Evolutionary conservation across 1,140 invertebrate genomes (phyloP), one percentile per base, ranked within the genome.

Genomic region (Atta cephalotes): DNA sequence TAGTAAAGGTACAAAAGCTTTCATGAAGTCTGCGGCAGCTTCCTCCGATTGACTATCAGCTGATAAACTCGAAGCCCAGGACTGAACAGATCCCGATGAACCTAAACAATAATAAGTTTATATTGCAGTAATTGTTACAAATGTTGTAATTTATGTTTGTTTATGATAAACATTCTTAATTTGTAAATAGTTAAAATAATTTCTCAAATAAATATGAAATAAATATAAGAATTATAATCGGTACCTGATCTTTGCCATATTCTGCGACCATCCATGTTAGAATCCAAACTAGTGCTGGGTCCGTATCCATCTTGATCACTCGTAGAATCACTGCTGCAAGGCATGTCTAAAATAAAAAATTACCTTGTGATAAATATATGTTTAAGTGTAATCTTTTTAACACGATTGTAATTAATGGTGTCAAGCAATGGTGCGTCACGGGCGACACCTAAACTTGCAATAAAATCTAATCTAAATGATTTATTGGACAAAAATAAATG

Each of bases 51-150:
- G 96, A 89, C 97, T 97, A 77, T 97, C 97, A 56, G 96, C 95
- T 71, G 97, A 97, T 71, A 97, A 96, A 88, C 96, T 97, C 0
- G 97, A 97, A 58, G 96, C 96, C 97, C 97, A 97, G 0, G 97
- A 97, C 87, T 97, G 97, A 56, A 97, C 96, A 0, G 97, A 97
- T 45, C 96, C 96, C 74, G 97, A 96, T 3, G 97, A 97, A 71
- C 96, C 97, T 94, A 95, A 94, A 88, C n/a, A 70, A 53, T 10
- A 78, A 51, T n/a, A 58, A 65, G 53, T 49, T 3, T 18, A 53
- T 35, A 21, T 62, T 16, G 10, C 12, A 25, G 1, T 81, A 58
- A 1, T 12, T 12, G 39, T 45, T 45, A 45, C 39, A 45, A 10
- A 45, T 12, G 9, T 45, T 45, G 9, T 68, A 18, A 6, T 56